These are phyloP conservation scores for Rhinophrynus dorsalis DNA, from an alignment of 2,797 vertebrate genomes.

Conservation along the genomic window DNA sequence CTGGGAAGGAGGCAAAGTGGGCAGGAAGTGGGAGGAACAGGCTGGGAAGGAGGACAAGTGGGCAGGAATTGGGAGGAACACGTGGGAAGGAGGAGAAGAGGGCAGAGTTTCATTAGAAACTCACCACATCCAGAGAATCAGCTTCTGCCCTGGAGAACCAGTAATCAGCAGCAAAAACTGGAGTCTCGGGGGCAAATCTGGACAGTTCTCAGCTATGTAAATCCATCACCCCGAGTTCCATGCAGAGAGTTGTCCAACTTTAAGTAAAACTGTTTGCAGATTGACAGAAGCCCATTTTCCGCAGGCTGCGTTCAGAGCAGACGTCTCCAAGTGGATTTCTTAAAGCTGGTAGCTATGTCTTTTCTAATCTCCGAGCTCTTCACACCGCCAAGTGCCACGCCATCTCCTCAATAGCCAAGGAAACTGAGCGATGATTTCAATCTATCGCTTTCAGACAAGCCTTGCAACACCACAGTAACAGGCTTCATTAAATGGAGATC, in stretches of 20 bases:
- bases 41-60: too few species aligned
- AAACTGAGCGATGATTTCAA: constrained; percentile 33
- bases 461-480: neutral
- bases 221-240: neutral
- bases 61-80: too few species aligned
- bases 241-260: neutral
- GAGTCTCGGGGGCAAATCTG: too few species aligned
- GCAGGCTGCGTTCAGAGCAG: neutral
- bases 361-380: constrained; percentile 7
- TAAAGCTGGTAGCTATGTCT: neutral
- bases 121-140: too few species aligned
- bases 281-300: neutral
- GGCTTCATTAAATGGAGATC: constrained; percentile 22
- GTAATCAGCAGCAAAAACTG: too few species aligned
- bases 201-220: too few species aligned
- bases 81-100: too few species aligned
- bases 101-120: too few species aligned
- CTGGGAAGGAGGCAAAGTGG: too few species aligned
- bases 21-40: too few species aligned
- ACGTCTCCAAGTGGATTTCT: neutral
- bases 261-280: neutral
- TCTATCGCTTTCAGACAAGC: constrained; percentile 16
- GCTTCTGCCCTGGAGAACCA: too few species aligned
- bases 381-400: neutral
- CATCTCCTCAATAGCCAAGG: constrained; percentile 9